phyloP scores from a whole-genome alignment of 2,888 invertebrate species.

The Metopia argyrocephala region DNA sequence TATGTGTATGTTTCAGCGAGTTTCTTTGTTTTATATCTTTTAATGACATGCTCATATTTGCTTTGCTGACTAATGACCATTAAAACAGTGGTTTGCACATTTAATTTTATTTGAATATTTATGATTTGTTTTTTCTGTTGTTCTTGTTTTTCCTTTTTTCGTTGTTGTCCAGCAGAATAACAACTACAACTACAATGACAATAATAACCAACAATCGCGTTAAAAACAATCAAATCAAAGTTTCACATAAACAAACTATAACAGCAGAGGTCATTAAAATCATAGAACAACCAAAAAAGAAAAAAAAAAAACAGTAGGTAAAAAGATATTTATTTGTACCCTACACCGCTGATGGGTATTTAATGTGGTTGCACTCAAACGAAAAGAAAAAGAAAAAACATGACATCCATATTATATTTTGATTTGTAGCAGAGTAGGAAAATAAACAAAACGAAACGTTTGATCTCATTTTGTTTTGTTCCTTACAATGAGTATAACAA shows the following conservation, averaged over 20 bases:
- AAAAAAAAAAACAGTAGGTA: no score
- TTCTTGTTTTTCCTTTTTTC: no score
- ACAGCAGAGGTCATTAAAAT: background rate
- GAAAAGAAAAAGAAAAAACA: no score
- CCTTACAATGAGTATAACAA: no score
- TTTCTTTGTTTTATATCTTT: slow-evolving; percentile 35
- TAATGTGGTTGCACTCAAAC: no score
- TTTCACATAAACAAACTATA: slow-evolving; percentile 24
- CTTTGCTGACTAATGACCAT: slow-evolving; percentile 61
- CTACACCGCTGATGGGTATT: no score
- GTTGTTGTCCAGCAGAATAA: slow-evolving; percentile 19
- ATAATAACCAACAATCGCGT: slow-evolving; percentile 33
- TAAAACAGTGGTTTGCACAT: slow-evolving; percentile 54
- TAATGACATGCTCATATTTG: background rate
- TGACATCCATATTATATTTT: no score
- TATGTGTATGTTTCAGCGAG: background rate
- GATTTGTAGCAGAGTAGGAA: no score
- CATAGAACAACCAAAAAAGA: no score
- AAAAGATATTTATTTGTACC: no score
- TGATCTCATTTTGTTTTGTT: no score
- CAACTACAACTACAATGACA: background rate
- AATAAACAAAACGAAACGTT: no score
- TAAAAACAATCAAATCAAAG: slow-evolving; percentile 32
- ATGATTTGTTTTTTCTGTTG: slow-evolving; percentile 50
- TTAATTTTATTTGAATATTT: slow-evolving; percentile 46